These are phyloP conservation scores for Taxidea taxus DNA, from an alignment of 2,113 vertebrate genomes.

Conservation along the genomic window DNA sequence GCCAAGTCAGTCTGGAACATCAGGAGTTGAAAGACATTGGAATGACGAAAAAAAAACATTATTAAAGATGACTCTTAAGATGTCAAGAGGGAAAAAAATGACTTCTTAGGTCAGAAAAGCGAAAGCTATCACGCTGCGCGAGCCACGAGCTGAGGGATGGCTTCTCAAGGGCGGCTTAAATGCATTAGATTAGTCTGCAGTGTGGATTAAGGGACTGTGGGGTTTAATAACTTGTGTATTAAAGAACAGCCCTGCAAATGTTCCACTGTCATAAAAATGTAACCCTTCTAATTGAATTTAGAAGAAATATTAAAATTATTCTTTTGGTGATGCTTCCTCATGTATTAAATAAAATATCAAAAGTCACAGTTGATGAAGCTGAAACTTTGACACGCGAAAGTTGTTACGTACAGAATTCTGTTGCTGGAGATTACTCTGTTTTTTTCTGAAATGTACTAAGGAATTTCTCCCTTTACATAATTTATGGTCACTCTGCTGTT, in stretches of 20 bases:
- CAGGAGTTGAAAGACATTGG: not conserved
- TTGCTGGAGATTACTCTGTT: constrained; percentile 11
- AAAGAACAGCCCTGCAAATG: constrained; percentile 41
- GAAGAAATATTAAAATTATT: constrained; percentile 41
- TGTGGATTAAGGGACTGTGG: constrained; percentile 60
- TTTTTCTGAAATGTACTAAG: constrained; percentile 35
- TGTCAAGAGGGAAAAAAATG: constrained; percentile 35
- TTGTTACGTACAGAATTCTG: constrained; percentile 39
- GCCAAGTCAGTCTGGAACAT: not conserved
- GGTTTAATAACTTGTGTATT: constrained; percentile 57
- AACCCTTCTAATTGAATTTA: constrained; percentile 58
- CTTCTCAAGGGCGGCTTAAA: constrained; percentile 32
- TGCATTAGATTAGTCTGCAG: constrained; percentile 50
- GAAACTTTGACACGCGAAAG: constrained; percentile 4
- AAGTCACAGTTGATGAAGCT: constrained; percentile 43
- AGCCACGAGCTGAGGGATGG: not conserved
- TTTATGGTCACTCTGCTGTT: constrained; percentile 52
- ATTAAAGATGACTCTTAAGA: constrained; percentile 66
- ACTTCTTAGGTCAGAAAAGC: constrained; percentile 2
- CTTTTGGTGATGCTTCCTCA: constrained; percentile 52
- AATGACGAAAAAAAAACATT: constrained; percentile 3
- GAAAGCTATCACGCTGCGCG: not conserved
- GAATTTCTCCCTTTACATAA: constrained; percentile 62
- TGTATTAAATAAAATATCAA: constrained; percentile 52
- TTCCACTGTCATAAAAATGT: constrained; percentile 49